Evolutionary conservation across 2,113 vertebrate species (phyloP).

Genomic region (Colaptes auratus): DNA sequence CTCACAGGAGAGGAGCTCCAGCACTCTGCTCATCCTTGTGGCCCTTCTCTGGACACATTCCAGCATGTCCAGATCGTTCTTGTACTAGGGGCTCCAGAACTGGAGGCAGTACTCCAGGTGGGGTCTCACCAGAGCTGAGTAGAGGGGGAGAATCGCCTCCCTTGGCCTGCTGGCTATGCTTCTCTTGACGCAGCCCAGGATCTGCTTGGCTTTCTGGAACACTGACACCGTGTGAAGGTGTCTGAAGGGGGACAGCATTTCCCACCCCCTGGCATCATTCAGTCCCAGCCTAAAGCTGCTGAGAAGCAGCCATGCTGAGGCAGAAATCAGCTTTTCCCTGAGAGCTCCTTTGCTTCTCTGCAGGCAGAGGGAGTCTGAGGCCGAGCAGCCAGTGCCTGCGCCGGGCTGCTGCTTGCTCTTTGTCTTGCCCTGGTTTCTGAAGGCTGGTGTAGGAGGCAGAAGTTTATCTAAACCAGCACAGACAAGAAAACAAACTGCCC

Average conservation of each 20-base stretch:
- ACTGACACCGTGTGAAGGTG: accelerated
- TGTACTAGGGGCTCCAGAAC: too few species aligned
- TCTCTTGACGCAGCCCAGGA: too few species aligned
- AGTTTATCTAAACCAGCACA: neutral
- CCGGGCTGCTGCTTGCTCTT: accelerated
- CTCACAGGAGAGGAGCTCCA: too few species aligned
- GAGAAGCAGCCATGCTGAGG: accelerated
- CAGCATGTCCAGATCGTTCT: too few species aligned
- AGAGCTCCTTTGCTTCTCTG: neutral
- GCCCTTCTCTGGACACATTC: too few species aligned
- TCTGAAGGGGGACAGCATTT: accelerated
- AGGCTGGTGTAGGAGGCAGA: neutral
- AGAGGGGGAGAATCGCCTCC: too few species aligned
- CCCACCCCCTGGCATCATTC: accelerated
- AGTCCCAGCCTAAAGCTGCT: accelerated
- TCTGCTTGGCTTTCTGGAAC: neutral
- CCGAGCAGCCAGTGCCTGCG: neutral
- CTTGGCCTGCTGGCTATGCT: too few species aligned
- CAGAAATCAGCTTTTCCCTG: too few species aligned
- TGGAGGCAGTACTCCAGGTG: too few species aligned
- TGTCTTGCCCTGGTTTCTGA: neutral
- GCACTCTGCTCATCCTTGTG: too few species aligned
- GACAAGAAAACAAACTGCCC: accelerated
- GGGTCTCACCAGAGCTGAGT: too few species aligned
- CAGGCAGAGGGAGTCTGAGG: constrained; percentile 29